Percentiles rank a stretch among this genome's conserved stretches.
These are phyloP conservation scores for Tachuris rubrigastra DNA, from an alignment of 2,113 vertebrate species.

Conservation along the genomic window DNA sequence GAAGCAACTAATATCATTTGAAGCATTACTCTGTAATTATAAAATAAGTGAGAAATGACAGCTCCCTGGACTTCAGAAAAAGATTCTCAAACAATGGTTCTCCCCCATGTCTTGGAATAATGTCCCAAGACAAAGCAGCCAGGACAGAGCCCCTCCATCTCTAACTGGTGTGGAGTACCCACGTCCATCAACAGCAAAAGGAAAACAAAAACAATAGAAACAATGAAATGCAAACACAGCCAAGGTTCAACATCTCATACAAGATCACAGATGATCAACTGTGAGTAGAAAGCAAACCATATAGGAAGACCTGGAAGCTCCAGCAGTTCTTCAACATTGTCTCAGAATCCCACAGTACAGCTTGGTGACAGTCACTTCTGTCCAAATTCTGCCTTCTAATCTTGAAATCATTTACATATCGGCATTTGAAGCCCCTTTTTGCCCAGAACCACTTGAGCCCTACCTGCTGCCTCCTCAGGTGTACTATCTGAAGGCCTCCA, in stretches of 20 bases:
- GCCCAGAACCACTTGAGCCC: background rate
- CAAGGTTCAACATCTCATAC: constrained; percentile 4
- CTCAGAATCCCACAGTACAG: background rate
- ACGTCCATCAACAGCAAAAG: background rate
- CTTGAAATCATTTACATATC: background rate
- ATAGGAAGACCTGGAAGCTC: background rate
- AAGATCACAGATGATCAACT: constrained; percentile 18
- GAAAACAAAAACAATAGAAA: constrained; percentile 1
- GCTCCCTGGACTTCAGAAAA: background rate
- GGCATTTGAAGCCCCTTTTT: background rate
- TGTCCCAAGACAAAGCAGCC: background rate
- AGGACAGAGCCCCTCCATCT: background rate
- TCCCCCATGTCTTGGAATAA: background rate
- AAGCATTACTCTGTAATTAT: background rate
- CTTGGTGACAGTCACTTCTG: background rate
- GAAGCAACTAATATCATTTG: background rate
- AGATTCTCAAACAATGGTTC: background rate
- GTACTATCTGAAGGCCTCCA: background rate
- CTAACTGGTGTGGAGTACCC: background rate
- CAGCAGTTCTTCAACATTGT: background rate
- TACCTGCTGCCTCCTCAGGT: background rate
- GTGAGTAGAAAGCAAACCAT: background rate
- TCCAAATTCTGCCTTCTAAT: background rate
- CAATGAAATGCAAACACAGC: constrained; percentile 27
- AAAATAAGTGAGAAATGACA: background rate